These are phyloP conservation scores for Leptinotarsa tumamoca DNA, from an alignment of 2,888 invertebrate species.

Conservation along the genomic window DNA sequence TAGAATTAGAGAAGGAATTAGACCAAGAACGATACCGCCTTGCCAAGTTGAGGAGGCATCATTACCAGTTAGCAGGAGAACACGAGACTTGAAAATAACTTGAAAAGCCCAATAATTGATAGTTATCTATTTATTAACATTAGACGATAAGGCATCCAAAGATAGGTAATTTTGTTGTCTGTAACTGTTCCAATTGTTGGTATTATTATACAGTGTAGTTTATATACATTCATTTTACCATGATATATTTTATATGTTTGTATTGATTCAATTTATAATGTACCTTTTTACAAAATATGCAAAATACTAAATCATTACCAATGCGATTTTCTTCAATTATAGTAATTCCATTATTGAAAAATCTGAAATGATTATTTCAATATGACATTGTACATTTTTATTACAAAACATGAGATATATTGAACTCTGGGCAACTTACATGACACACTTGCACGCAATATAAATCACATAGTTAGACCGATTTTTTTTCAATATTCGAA, in stretches of 20 bases:
- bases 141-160: slow-evolving; percentile 45
- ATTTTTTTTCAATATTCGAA: too few relatives aligned
- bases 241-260: slow-evolving; percentile 54
- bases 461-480: too few relatives aligned
- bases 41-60: slow-evolving; percentile 88
- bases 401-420: too few relatives aligned
- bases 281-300: slow-evolving; percentile 41
- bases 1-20: slow-evolving; percentile 91
- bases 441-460: too few relatives aligned
- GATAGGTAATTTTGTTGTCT: slow-evolving; percentile 44
- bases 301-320: slow-evolving; percentile 42
- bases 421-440: too few relatives aligned
- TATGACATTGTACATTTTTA: too few relatives aligned
- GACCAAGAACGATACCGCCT: slow-evolving; percentile 89
- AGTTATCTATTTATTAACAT: slow-evolving; percentile 46
- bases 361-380: neutral
- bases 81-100: slow-evolving; percentile 61
- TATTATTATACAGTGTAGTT: slow-evolving; percentile 49
- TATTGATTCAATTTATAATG: slow-evolving; percentile 47
- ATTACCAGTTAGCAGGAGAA: slow-evolving; percentile 87
- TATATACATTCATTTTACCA: slow-evolving; percentile 52
- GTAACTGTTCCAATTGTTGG: slow-evolving; percentile 44
- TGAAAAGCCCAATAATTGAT: slow-evolving; percentile 31
- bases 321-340: neutral
- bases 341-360: neutral